Evolutionary conservation across 2,113 vertebrate genomes (phyloP), one percentile per base, ranked within the genome.

Genomic region (Chlorocebus sabaeus): DNA sequence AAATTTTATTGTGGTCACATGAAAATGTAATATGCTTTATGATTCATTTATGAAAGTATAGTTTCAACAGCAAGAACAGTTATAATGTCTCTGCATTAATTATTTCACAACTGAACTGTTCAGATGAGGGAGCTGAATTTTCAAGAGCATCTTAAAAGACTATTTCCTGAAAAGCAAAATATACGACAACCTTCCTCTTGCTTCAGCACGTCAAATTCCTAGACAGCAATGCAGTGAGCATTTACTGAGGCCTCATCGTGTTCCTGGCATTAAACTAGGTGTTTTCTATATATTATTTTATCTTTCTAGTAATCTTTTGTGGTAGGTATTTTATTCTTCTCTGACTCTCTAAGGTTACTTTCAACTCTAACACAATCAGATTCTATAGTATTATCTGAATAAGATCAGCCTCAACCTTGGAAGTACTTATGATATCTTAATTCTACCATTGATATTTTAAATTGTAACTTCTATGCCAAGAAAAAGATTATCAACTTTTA

Each of bases 401-500:
- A 55, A 88, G 22, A 40, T 61, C 30, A 90, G 2, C 32, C 7
- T 11, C 70, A 75, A 81, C 10, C 12, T 90, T 80, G 6, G 43
- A 81, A 95, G 10, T 70, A 55, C 2, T 78, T 90, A 72, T 6
- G 73, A 73, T 83, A 14, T 23, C 35, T 55, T 64, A 13, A 79
- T 68, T 61, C 32, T 83, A 27, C n/a, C 61, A 83, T 61, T 94
- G 68, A 35, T 84, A 82, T 85, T 95, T 89, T 80, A 97, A 80
- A 14, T 76, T 40, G 1, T 43, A 88, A 81, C 13, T 86, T 93
- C 64, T 73, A 48, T 79, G 52, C 52, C 35, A 52, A 88, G 45
- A 68, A 96, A 76, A 73, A 52, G 64, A 20, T 38, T n/a, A 22
- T 57, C 20, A 94, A 80, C 5, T 78, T 95, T 82, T 59, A 67